These are phyloP conservation scores for Sebastiscus tertius DNA, from an alignment of 2,797 vertebrate species.

Conservation along the genomic window DNA sequence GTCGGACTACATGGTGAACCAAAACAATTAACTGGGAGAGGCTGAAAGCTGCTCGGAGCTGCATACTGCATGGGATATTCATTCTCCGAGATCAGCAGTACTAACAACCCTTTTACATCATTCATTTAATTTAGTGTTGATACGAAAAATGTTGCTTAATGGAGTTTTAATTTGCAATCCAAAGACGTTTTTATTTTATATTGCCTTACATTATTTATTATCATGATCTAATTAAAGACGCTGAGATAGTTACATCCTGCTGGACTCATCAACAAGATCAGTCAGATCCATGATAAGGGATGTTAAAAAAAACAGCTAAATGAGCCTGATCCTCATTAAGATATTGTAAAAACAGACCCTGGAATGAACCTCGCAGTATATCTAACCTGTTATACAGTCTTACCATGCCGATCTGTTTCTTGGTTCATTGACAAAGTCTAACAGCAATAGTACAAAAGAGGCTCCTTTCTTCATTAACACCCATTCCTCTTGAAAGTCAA, in stretches of 20 bases:
- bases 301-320: background rate
- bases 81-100: background rate
- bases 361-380: background rate
- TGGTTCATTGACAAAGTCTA: constrained; percentile 57
- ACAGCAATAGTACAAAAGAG: constrained; percentile 69
- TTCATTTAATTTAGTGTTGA: background rate
- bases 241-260: background rate
- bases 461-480: constrained; percentile 71
- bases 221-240: background rate
- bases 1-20: constrained; percentile 46
- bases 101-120: background rate
- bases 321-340: background rate
- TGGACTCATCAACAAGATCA: background rate
- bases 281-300: background rate
- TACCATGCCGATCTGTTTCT: constrained; percentile 54
- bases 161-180: constrained; percentile 18
- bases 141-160: background rate
- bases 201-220: background rate
- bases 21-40: constrained; percentile 47
- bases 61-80: constrained; percentile 4
- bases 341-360: background rate
- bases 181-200: background rate
- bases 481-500: constrained; percentile 75
- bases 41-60: constrained; percentile 29
- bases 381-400: constrained; percentile 22